These are phyloP conservation scores for Drosophila nigritarsus DNA, from an alignment of 2,888 invertebrate genomes.

Conservation along the genomic window DNA sequence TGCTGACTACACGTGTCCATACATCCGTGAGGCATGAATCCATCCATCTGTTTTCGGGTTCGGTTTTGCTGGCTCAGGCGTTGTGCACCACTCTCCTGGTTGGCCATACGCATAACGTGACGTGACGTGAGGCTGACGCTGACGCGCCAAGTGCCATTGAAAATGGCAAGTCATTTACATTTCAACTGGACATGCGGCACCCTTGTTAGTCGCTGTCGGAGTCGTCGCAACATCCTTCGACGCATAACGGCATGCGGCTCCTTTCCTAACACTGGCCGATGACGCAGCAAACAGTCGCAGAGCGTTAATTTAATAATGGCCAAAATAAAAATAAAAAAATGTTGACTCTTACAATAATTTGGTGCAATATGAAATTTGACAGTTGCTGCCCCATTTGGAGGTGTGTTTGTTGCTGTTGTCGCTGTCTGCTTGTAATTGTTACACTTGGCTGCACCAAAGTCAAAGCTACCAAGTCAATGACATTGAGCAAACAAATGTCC, in stretches of 20 bases:
- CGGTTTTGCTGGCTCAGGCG: slow-evolving; percentile 6
- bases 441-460: slow-evolving; percentile 75
- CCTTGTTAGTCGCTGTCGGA: slow-evolving; percentile 72
- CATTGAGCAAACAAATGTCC: slow-evolving; percentile 55
- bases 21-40: slow-evolving; percentile 9
- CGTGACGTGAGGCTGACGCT: slow-evolving; percentile 57
- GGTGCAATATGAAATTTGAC: slow-evolving; percentile 65
- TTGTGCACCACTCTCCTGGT: slow-evolving; percentile 40
- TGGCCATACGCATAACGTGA: slow-evolving; percentile 69
- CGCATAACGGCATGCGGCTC: slow-evolving; percentile 73
- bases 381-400: slow-evolving; percentile 40
- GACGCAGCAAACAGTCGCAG: slow-evolving; percentile 63
- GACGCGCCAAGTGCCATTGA: slow-evolving; percentile 76
- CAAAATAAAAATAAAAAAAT: slow-evolving; percentile 44
- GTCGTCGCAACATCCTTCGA: slow-evolving; percentile 72
- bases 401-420: slow-evolving; percentile 42
- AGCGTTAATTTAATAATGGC: slow-evolving; percentile 79
- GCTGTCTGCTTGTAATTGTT: slow-evolving; percentile 57
- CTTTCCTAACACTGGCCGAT: slow-evolving; percentile 41
- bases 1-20: slow-evolving; percentile 30
- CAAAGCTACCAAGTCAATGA: slow-evolving; percentile 77
- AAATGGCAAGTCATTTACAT: slow-evolving; percentile 79
- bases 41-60: slow-evolving; percentile 37
- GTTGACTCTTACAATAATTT: slow-evolving; percentile 54
- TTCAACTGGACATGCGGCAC: slow-evolving; percentile 80